These are phyloP conservation scores for Poecilia wingei DNA, from an alignment of 2,797 vertebrate species.

Conservation along the genomic window DNA sequence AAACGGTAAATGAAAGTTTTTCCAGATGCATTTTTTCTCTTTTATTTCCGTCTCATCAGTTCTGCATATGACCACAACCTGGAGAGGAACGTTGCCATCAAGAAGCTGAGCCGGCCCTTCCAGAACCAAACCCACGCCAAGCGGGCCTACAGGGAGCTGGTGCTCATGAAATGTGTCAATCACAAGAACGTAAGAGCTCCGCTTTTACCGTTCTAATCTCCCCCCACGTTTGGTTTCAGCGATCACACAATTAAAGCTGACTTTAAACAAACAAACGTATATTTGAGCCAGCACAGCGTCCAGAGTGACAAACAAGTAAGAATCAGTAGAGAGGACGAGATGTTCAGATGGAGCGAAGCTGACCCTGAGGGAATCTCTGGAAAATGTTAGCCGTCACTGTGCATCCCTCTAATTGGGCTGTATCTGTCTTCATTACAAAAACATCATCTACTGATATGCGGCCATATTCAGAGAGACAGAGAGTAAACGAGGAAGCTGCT, in stretches of 20 bases:
- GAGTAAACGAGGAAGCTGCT: background rate
- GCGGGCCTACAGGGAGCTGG: constrained; percentile 96
- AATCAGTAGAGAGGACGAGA: background rate
- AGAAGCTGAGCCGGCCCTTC: constrained; percentile 97
- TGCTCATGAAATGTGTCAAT: constrained; percentile 99
- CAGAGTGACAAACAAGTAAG: background rate
- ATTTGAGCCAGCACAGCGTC: background rate
- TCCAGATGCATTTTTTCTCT: background rate
- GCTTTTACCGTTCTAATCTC: background rate
- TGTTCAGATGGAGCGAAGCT: background rate
- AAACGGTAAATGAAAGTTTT: no score
- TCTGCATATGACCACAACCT: constrained; percentile 96
- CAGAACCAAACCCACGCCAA: constrained; percentile 99
- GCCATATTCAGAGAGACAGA: background rate
- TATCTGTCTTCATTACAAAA: background rate
- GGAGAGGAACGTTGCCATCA: constrained; percentile 97
- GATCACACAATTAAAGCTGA: background rate
- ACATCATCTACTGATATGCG: constrained; percentile 20
- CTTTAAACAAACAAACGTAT: background rate
- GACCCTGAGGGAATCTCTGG: background rate
- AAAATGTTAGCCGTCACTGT: background rate
- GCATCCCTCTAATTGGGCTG: constrained; percentile 2
- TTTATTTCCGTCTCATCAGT: constrained; percentile 68
- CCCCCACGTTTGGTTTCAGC: no score
- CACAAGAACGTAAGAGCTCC: constrained; percentile 95